These are phyloP conservation scores for Scaptomyza polygonia DNA, from an alignment of 2,888 invertebrate genomes.

Conservation along the genomic window DNA sequence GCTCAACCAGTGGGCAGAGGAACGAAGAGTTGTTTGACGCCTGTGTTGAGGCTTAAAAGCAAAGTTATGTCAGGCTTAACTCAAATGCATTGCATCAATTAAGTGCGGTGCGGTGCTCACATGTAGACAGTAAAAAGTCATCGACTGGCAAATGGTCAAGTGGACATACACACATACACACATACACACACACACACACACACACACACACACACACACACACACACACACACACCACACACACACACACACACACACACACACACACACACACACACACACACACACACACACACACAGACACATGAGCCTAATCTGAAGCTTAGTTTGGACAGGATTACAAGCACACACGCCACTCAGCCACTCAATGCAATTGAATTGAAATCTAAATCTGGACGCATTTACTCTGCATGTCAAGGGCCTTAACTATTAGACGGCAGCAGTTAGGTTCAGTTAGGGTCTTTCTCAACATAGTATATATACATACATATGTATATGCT, in stretches of 20 bases:
- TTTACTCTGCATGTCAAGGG: slow-evolving; percentile 30
- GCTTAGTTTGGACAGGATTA: slow-evolving; percentile 54
- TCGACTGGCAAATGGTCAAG: slow-evolving; percentile 65
- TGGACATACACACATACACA: slow-evolving; percentile 22
- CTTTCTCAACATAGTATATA: no score
- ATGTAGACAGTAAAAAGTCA: slow-evolving; percentile 71
- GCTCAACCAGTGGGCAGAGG: background rate
- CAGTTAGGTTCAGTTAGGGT: slow-evolving; percentile 10
- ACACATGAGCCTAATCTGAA: slow-evolving; percentile 23
- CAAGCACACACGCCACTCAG: slow-evolving; percentile 39
- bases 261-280: slow-evolving; percentile 22
- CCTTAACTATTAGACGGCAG: slow-evolving; percentile 38
- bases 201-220: background rate
- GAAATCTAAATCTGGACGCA: slow-evolving; percentile 63
- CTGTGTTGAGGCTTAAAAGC: slow-evolving; percentile 61
- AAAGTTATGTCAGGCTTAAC: slow-evolving; percentile 68
- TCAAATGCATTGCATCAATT: slow-evolving; percentile 73
- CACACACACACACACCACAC: no score
- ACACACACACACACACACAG: slow-evolving; percentile 10
- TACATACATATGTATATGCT: slow-evolving; percentile 57
- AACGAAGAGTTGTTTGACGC: slow-evolving; percentile 8
- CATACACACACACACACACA: slow-evolving; percentile 12
- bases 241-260: slow-evolving; percentile 15
- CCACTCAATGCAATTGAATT: slow-evolving; percentile 70
- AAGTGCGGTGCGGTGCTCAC: slow-evolving; percentile 54